Evolutionary conservation across 2,113 vertebrate species (phyloP), one percentile per base, ranked within the genome.

Genomic region (Cichladusa arquata): DNA sequence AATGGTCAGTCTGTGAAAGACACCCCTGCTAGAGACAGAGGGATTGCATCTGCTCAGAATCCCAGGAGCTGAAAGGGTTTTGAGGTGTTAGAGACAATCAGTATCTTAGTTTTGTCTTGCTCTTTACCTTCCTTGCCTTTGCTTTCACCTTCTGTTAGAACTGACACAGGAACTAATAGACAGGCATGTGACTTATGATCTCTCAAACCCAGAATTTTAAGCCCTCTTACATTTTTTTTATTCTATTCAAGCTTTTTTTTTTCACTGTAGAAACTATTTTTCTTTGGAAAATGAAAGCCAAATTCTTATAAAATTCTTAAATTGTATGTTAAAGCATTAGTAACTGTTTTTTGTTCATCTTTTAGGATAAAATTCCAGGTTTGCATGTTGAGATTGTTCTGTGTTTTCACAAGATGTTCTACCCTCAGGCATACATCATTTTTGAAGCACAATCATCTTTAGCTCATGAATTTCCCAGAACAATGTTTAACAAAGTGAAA

Each of bases 361-460:
- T 81, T 48, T 36, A n/a, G 61, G 50, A 56, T 20, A 56, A 84
- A 84, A 77, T 34, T 4, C 53, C 54, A 48, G 31, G 38, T 92
- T 85, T 54, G 11, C 19, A 31, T 50, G 51, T 58, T 81, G 56
- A 70, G 77, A 48, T 36, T 90, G n/a, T 61, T 96, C 47, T 15
- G n/a, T n/a, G 19, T 50, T 88, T 76, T 90, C 57, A 74, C 33
- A 82, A 90, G 86, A 53, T 62, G 25, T 54, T 90, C 80, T 88
- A 26, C 82, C 34, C 61, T 74, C 74, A 58, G 65, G 25, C 20
- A 54, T 13, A 42, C 44, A 51, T 45, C 0, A 18, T 26, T 88
- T 89, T 36, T 66, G 38, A 79, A 25, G 19, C 23, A 38, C 18
- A 50, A 26, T 48, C 42, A 45, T 48, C 50, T 45, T 54, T 25